Conservation (phyloP, 2,113 vertebrate species). For the Toxostoma redivivum region DNA sequence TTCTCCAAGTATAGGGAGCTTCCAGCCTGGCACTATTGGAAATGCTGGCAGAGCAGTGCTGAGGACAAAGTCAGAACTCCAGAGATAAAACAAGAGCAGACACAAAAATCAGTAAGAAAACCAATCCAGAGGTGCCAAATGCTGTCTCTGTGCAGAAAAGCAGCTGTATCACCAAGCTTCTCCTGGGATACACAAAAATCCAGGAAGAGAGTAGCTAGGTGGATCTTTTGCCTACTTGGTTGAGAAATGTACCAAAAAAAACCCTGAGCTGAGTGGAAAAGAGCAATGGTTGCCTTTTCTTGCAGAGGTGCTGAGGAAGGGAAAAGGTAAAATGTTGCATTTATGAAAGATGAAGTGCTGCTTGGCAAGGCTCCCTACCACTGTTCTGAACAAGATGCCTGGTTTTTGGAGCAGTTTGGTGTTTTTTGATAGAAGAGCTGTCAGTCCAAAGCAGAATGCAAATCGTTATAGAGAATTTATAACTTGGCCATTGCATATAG, state of each 20-base stretch:
- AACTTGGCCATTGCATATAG: background rate
- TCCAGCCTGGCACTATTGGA: background rate
- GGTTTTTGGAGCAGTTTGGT: background rate
- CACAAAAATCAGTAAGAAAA: background rate
- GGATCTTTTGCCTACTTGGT: background rate
- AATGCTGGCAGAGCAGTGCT: background rate
- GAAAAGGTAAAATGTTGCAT: background rate
- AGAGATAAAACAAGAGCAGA: background rate
- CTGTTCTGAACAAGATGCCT: background rate
- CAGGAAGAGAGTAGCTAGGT: background rate
- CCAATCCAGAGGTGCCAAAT: background rate
- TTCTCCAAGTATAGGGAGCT: background rate
- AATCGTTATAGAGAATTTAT: background rate
- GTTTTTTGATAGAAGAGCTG: background rate
- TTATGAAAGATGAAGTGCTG: fast-evolving
- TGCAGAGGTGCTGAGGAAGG: background rate
- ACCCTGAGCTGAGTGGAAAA: background rate
- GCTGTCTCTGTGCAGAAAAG: background rate
- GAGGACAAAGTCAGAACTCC: background rate
- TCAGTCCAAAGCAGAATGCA: background rate
- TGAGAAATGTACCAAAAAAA: background rate
- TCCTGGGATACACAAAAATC: background rate
- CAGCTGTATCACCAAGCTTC: background rate
- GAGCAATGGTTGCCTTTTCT: background rate
- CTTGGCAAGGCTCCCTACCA: background rate